phyloP scores from a whole-genome alignment of 2,113 vertebrate species.

The Neopipo cinnamomea region DNA sequence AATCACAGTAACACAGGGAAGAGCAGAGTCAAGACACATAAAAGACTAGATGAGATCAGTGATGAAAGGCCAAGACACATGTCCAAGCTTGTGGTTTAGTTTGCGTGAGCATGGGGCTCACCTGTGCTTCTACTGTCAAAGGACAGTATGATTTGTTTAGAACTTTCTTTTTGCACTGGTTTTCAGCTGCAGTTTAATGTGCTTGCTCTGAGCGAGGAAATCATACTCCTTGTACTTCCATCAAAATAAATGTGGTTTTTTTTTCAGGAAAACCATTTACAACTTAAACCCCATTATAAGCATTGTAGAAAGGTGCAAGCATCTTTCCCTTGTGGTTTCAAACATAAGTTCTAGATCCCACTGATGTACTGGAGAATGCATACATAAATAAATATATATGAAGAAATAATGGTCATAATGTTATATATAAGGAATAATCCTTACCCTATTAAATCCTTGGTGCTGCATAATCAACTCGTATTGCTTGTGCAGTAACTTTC shows the following conservation, averaged over 20 bases:
- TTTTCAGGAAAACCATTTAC: neutral
- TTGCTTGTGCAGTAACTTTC: neutral
- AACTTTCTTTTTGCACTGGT: neutral
- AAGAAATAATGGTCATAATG: neutral
- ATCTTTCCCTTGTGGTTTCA: neutral
- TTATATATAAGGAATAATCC: neutral
- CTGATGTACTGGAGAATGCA: neutral
- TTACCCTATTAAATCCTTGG: neutral
- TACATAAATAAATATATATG: neutral
- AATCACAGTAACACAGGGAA: neutral
- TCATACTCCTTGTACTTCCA: neutral
- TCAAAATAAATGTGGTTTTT: neutral
- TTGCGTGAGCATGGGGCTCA: rapidly evolving
- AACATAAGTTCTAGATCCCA: neutral
- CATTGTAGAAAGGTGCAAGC: neutral
- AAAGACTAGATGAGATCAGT: neutral
- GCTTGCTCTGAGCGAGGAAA: neutral
- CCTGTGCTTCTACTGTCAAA: neutral
- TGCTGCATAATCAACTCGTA: neutral
- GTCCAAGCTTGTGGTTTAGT: neutral
- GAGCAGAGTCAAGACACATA: neutral
- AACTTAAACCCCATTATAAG: neutral
- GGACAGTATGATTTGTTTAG: neutral
- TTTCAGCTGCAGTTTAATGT: neutral
- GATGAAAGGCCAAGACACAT: neutral